phyloP scores from a whole-genome alignment of 2,113 vertebrate genomes.

The Cercocebus atys region DNA sequence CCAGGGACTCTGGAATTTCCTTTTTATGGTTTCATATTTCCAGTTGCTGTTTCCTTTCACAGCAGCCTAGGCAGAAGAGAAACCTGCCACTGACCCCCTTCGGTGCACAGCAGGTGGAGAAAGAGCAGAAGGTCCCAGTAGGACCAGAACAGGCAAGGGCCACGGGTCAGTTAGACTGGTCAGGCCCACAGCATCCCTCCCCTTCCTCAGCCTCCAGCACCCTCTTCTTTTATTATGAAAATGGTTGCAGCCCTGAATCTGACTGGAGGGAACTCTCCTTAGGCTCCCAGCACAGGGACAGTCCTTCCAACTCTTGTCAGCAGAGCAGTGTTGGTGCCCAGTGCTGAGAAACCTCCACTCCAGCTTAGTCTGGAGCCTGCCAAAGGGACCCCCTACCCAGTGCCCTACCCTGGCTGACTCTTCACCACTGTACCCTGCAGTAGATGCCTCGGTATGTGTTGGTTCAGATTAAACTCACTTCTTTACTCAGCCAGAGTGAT shows the following conservation, averaged over 20 bases:
- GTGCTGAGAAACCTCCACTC: not conserved
- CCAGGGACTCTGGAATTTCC: not conserved
- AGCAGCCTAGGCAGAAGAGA: not conserved
- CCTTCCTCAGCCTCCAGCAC: accelerated
- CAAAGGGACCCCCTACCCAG: accelerated
- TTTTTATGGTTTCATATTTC: not conserved
- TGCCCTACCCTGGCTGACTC: no score
- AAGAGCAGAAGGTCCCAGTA: not conserved
- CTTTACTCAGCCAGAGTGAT: not conserved
- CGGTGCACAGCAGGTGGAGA: not conserved
- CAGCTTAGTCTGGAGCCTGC: not conserved
- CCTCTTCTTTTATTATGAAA: accelerated
- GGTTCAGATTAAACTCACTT: not conserved
- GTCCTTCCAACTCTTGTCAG: not conserved
- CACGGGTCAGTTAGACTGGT: accelerated
- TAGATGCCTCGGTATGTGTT: not conserved
- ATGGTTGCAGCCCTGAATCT: not conserved
- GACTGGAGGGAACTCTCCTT: not conserved
- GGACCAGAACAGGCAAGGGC: not conserved
- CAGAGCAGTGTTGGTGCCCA: accelerated
- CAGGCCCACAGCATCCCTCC: no score
- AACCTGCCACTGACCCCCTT: not conserved
- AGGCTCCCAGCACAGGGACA: not conserved
- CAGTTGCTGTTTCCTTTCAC: not conserved
- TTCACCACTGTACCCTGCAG: not conserved